A percentile compares a stretch with the other conserved stretches of the same genome.
Evolutionary conservation across 2,797 vertebrate species (phyloP).

Genomic region (Cottoperca gobio): DNA sequence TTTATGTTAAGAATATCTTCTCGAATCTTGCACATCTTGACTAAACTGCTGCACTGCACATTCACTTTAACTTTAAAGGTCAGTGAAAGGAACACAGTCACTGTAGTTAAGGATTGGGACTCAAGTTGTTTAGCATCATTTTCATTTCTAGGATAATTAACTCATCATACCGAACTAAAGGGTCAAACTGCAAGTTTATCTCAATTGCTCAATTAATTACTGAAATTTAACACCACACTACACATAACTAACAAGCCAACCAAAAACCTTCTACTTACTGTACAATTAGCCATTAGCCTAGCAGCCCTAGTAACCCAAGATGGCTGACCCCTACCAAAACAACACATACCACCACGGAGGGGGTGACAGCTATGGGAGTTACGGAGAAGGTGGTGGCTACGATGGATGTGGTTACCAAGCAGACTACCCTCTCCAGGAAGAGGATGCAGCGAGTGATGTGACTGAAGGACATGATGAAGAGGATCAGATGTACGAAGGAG

Average conservation of each 20-base stretch:
- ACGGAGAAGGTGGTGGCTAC: constrained; percentile 81
- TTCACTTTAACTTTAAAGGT: neutral
- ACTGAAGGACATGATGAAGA: constrained; percentile 97
- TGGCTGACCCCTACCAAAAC: constrained; percentile 90
- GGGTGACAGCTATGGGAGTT: constrained; percentile 75
- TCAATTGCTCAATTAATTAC: neutral
- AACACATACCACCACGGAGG: constrained; percentile 84
- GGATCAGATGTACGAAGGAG: constrained; percentile 97
- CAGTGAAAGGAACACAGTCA: neutral
- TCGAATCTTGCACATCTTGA: neutral
- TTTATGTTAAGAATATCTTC: neutral
- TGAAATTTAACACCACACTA: neutral
- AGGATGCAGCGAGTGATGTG: constrained; percentile 94
- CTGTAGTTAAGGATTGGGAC: neutral
- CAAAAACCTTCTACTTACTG: neutral
- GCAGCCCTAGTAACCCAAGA: constrained; percentile 47
- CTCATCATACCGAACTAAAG: constrained; percentile 11
- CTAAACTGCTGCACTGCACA: neutral
- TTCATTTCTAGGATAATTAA: neutral
- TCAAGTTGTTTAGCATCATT: neutral
- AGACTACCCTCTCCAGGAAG: constrained; percentile 89
- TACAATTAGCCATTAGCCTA: constrained; percentile 1
- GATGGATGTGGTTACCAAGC: constrained; percentile 86
- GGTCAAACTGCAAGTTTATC: neutral
- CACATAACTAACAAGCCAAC: neutral